Conservation (phyloP, 2,888 invertebrate species). For the Cantharis rufa region DNA sequence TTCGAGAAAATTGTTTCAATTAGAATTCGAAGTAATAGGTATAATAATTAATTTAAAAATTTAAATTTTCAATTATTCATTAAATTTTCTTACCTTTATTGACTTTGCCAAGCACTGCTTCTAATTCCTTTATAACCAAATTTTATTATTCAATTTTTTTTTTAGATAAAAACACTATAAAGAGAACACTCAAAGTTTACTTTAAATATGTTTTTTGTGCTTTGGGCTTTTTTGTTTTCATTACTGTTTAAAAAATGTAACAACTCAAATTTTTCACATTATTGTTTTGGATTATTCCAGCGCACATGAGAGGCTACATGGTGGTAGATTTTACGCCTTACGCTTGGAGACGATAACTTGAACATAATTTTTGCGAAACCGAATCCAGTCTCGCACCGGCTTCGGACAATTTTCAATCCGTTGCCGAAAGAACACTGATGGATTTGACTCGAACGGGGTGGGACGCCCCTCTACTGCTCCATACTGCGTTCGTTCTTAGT, state of each 20-base stretch:
- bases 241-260: constrained; percentile 7
- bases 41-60: neutral
- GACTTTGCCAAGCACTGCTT: constrained; percentile 24
- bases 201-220: constrained; percentile 8
- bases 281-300: constrained; percentile 1
- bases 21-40: neutral
- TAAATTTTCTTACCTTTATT: constrained; percentile 20
- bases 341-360: constrained; percentile 15
- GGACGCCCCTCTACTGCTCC: constrained; percentile 26
- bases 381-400: constrained; percentile 5
- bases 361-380: constrained; percentile 24
- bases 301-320: constrained; percentile 11
- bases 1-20: neutral
- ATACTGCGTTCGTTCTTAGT: constrained; percentile 21
- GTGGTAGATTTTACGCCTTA: neutral
- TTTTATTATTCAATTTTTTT: constrained; percentile 9
- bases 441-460: constrained; percentile 29
- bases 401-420: constrained; percentile 18
- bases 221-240: constrained; percentile 8
- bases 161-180: constrained; percentile 12
- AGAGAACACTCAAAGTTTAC: constrained; percentile 9
- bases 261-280: constrained; percentile 9
- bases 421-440: constrained; percentile 27
- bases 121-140: constrained; percentile 24
- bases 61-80: neutral